These are phyloP conservation scores for Graphium colonna DNA, from an alignment of 2,888 invertebrate species.

Conservation along the genomic window DNA sequence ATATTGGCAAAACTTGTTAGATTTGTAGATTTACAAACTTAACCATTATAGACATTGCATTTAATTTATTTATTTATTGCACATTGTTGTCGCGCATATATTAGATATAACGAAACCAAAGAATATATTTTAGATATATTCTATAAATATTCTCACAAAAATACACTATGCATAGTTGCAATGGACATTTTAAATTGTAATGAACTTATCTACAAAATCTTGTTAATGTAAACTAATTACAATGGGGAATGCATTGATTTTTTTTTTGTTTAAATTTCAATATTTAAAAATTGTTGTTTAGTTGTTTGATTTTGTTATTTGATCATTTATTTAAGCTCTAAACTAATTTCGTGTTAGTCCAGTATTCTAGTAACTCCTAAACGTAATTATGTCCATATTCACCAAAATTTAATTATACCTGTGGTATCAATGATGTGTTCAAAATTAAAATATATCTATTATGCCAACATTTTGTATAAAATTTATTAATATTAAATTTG, in stretches of 20 bases:
- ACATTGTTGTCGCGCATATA: background rate
- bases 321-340: too few species aligned
- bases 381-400: too few species aligned
- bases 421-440: conserved; percentile 10
- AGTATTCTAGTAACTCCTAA: too few species aligned
- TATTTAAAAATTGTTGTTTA: background rate
- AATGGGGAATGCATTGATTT: background rate
- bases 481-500: background rate
- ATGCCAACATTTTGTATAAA: conserved; percentile 9
- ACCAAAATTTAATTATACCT: background rate
- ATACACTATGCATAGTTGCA: too few species aligned
- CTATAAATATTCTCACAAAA: background rate
- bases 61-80: background rate
- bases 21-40: background rate
- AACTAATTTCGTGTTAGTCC: too few species aligned
- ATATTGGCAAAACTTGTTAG: background rate
- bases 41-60: background rate
- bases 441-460: conserved; percentile 2
- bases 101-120: background rate
- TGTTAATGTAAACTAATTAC: too few species aligned
- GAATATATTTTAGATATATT: background rate
- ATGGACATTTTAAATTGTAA: too few species aligned
- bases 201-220: too few species aligned
- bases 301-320: background rate
- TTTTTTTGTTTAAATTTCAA: background rate